Evolutionary conservation across 2,797 vertebrate species (phyloP), one percentile per base, ranked within the genome.

Genomic region (Lagodon rhomboides): DNA sequence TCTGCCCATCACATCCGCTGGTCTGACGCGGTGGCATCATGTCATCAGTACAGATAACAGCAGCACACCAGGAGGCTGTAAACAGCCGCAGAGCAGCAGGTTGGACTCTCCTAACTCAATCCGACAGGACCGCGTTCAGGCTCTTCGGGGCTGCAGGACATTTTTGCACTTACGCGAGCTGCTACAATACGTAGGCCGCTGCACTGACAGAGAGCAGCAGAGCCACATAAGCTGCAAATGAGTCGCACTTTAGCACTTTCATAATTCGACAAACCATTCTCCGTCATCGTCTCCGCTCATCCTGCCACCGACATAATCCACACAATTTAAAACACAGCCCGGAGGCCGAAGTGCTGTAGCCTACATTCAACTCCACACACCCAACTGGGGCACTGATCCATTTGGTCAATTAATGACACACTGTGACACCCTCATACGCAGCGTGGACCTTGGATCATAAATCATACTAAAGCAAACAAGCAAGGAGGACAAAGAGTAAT

Each of bases 91-190:
- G 65, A 75, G 73, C 56, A 70, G 85, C 75, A 74, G 69, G 85
- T 66, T 51, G 50, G 66, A 71, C 38, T 76, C 51, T 73, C n/a
- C 68, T 67, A 38, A 81, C 74, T 71, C 68, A 80, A 65, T 71
- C 38, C 67, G 13, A 68, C 67, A 54, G 60, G 73, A 78, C 70
- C 47, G 70, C 53, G 69, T 73, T 75, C 49, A 46, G 71, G 49
- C 46, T 43, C 60, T 76, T 77, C 5, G 3, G 61, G 78, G 77
- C 76, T 80, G 75, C 74, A 12, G 84, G 73, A 80, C 75, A 72
- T 87, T 86, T 86, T 68, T 86, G 77, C 79, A 80, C 87, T 85
- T 82, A 60, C 80, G 79, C 68, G 73, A 74, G 79, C 73, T 75
- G 77, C 79, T 79, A 84, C 77, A 85, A 64, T 69, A 70, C 64